Conservation (phyloP, 2,888 invertebrate genomes). For the Conchocele bisecta region DNA sequence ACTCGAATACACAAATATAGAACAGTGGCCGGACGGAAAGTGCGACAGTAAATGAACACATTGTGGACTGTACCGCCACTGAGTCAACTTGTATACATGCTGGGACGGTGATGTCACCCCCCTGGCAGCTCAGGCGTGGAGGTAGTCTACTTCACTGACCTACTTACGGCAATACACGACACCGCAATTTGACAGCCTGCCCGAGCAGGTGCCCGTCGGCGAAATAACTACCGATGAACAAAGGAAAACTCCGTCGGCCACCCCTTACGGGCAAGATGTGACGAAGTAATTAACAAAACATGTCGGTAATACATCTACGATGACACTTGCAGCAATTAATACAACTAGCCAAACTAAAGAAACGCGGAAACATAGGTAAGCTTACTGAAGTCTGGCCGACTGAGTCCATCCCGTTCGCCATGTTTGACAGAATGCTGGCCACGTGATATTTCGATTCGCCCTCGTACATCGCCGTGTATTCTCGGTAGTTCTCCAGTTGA, state of each 20-base stretch:
- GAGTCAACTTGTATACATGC: slow-evolving; percentile 60
- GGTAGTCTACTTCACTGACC: slow-evolving; percentile 57
- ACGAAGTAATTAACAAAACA: no score
- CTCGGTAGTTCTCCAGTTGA: neutral
- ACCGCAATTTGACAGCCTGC: slow-evolving; percentile 7
- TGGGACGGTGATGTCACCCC: slow-evolving; percentile 55
- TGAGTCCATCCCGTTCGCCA: slow-evolving; percentile 78
- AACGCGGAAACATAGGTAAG: slow-evolving; percentile 14
- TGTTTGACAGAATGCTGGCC: slow-evolving; percentile 81
- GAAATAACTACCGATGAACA: slow-evolving; percentile 31
- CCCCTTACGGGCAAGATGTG: neutral
- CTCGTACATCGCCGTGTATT: slow-evolving; percentile 44
- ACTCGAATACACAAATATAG: no score
- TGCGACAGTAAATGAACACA: slow-evolving; percentile 25
- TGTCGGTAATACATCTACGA: neutral
- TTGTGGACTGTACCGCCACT: slow-evolving; percentile 42
- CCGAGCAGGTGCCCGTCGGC: slow-evolving; percentile 10
- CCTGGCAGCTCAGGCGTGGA: slow-evolving; percentile 47
- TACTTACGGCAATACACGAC: slow-evolving; percentile 36
- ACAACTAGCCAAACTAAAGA: no score
- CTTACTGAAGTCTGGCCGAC: slow-evolving; percentile 61
- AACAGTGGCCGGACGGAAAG: no score
- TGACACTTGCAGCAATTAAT: neutral
- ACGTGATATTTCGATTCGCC: slow-evolving; percentile 79
- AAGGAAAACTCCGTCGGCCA: slow-evolving; percentile 7